Conservation (phyloP, 2,888 invertebrate species). For the Pterobdella sp. region DNA sequence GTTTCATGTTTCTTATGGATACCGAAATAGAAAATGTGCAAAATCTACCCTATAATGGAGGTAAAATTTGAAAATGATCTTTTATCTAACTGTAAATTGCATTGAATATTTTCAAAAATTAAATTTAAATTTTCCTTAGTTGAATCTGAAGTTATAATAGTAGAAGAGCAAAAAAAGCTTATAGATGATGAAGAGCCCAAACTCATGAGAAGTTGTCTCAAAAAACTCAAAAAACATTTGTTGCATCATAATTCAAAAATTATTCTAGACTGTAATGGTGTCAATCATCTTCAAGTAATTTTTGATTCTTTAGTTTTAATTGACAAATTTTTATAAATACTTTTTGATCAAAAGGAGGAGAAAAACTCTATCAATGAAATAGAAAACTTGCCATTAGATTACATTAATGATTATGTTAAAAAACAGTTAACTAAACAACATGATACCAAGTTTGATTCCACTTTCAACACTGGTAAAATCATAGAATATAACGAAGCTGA, state of each 20-base stretch:
- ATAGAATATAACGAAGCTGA: background rate
- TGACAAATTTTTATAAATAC: background rate
- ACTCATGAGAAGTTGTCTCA: conserved; percentile 2
- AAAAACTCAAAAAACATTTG: conserved; percentile 11
- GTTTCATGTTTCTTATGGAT: background rate
- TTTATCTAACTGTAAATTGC: too few relatives aligned
- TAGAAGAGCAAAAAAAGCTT: background rate
- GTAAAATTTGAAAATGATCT: too few relatives aligned
- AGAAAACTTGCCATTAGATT: background rate
- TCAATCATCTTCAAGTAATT: background rate
- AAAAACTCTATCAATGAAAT: background rate
- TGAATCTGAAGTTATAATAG: background rate
- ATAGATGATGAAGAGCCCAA: background rate
- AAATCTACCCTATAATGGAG: background rate
- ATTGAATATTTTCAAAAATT: too few relatives aligned
- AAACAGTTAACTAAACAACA: background rate
- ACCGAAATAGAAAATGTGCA: background rate
- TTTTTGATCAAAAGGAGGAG: background rate
- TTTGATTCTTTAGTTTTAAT: background rate
- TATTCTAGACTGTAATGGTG: background rate
- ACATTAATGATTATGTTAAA: background rate
- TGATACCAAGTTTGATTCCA: background rate
- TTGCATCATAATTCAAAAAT: background rate
- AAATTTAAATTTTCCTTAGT: background rate
- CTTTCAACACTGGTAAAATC: background rate